Evolutionary conservation across 2,888 invertebrate species (phyloP), one percentile per base, ranked within the genome.

Genomic region (Synergus umbraculus): DNA sequence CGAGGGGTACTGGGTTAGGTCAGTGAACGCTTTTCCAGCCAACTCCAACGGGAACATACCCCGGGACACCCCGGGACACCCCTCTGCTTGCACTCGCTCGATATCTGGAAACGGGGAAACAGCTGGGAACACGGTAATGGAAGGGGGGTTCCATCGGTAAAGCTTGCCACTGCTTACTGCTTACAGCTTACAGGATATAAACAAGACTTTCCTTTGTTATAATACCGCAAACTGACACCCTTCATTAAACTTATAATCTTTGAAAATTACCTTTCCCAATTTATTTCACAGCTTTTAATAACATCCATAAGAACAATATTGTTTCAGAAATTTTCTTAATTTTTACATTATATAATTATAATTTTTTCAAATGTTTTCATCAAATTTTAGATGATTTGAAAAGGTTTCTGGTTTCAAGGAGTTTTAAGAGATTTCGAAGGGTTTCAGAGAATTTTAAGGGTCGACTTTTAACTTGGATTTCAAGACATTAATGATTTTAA

Each of bases 11-110:
- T 85, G 86, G 86, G 89, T 85, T 87, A 89, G 90, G 90, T 89
- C 89, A 90, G 88, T 89, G 89, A 89, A 90, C 89, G 90, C 87
- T 82, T 77, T 82, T 84, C 86, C 86, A 84, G 84, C 82, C 86
- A 86, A 88, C 87, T 85, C 85, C 84, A 87, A 83, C 86, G 85
- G 83, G 86, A 86, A 84, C 85, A 85, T 5, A 73, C 81, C 87
- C 89, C 88, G 86, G 87, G 86, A 86, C 83, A 83, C 86, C 84
- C 87, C 84, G 63, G 81, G 63, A 83, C 84, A 83, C 77, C 84
- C 83, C 83, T 83, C 83, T 83, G 82, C 84, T 84, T 85, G 83
- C 83, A 85, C 85, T 87, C 90, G 90, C 88, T 90, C 90, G 89
- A 90, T 90, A 90, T 90, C 90, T 90, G 89, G 86, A 87, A 88